Base-by-base conservation (phyloP, 2,888 invertebrate genomes). In the Hyppa rectilinea region DNA sequence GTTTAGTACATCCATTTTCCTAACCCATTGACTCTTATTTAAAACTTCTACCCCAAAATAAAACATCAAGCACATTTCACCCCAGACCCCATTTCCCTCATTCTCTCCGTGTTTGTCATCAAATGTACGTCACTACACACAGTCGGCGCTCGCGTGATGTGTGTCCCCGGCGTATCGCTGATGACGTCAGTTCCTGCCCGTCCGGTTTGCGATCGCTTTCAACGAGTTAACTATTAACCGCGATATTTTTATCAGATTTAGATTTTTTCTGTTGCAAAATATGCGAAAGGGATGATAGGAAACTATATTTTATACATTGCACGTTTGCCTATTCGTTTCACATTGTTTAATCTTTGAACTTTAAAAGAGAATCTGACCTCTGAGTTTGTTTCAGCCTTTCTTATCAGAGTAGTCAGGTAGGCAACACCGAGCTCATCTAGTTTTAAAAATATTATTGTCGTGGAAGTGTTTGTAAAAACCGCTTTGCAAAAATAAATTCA, bases 161-260 rank as follows among this genome's bases (percentile, higher is more conserved):
- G 77, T 67, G 80, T 77, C 82, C 83, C 78, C 52, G 73, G 67
- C 75, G 68, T 86, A 88, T 87, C 83, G 86, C 79, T 86, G 84
- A 89, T 92, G 91, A 90, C 91, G 90, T 92, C 91, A 92, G 86
- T 87, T 92, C 90, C 92, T 73, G 81, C 63, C 59, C 71, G 62
- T 60, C 75, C 66, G 60, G 53, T 60, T 60, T 26, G 45, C 52
- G 47, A 79, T 79, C 76, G 75, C 71, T 56, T 55, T 70, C 63
- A 75, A 75, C 75, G 74, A 75, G 78, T 65, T 40, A 65, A 71
- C 58, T 52, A 20, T 40, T 58, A 67, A 63, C 74, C 64, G 58
- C 66, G 55, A 64, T 73, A 70, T 58, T 47, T 73, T 58, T 43
- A 49, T 29, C 26, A 36, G 20, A 36, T 23, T 31, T 26, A 38